phyloP scores from a whole-genome alignment of 2,888 invertebrate genomes.

The Nasonia oneida region DNA sequence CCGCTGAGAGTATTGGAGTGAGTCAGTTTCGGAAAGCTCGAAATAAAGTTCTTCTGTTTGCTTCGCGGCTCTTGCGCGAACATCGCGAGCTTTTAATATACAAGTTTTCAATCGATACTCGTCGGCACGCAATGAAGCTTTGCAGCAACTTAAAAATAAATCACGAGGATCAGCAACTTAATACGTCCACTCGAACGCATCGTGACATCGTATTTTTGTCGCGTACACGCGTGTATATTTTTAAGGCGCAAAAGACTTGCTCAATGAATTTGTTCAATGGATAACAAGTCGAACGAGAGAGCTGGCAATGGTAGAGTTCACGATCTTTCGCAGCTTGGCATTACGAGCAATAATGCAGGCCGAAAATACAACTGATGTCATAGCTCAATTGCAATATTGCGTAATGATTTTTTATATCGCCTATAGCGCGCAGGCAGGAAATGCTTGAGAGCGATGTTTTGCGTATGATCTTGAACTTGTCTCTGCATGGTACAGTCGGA shows the following conservation, averaged over 20 bases:
- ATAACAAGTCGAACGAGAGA: background rate
- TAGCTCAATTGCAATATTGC: conserved; percentile 17
- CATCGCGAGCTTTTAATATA: background rate
- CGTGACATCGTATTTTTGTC: background rate
- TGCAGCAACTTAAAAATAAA: too few relatives aligned
- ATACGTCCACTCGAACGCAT: background rate
- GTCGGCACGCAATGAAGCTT: background rate
- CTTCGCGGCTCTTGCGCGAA: background rate
- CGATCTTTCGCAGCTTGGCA: background rate
- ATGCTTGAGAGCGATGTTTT: background rate
- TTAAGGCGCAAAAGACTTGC: background rate
- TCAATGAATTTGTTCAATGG: conserved; percentile 30
- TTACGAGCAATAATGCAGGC: conserved; percentile 7
- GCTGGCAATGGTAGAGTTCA: background rate
- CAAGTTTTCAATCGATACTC: background rate
- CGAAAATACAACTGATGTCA: conserved; percentile 45
- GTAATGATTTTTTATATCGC: conserved; percentile 25
- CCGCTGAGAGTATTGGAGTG: background rate
- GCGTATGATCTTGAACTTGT: conserved; percentile 5
- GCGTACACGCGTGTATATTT: background rate
- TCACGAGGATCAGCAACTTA: background rate
- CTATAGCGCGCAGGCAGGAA: background rate
- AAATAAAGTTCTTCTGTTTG: conserved; percentile 1
- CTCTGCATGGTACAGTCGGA: background rate
- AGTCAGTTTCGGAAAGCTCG: background rate